These are phyloP conservation scores for Melikaiella ostensackeni DNA, from an alignment of 2,888 invertebrate genomes.

Conservation along the genomic window DNA sequence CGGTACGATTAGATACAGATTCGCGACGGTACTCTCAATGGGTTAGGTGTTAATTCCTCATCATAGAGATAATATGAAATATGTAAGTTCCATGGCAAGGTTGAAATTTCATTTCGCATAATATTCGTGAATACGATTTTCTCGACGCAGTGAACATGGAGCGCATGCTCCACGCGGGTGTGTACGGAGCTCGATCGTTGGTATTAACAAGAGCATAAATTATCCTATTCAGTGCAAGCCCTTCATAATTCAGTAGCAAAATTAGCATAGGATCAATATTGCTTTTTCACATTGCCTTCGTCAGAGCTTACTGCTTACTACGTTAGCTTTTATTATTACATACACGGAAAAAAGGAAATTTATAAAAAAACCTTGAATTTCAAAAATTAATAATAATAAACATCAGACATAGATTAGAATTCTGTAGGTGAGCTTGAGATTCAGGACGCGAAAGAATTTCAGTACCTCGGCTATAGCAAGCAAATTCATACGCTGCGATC, in stretches of 20 bases:
- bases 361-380: not conserved
- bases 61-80: slow-evolving; percentile 10
- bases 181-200: slow-evolving; percentile 57
- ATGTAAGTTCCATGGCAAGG: slow-evolving; percentile 1
- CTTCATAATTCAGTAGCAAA: slow-evolving; percentile 68
- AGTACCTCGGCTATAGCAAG: slow-evolving; percentile 22
- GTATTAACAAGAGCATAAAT: slow-evolving; percentile 69
- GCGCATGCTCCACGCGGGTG: slow-evolving; percentile 51
- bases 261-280: slow-evolving; percentile 72
- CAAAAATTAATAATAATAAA: not conserved
- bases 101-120: slow-evolving; percentile 35
- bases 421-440: slow-evolving; percentile 5
- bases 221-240: slow-evolving; percentile 69
- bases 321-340: not conserved
- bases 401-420: not conserved
- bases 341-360: not conserved
- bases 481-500: slow-evolving; percentile 26
- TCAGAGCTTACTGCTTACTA: slow-evolving; percentile 46
- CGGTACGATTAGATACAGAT: too few species aligned
- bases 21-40: not conserved
- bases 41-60: slow-evolving; percentile 6
- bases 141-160: slow-evolving; percentile 19
- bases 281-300: slow-evolving; percentile 63
- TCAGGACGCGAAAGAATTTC: slow-evolving; percentile 35
- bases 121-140: slow-evolving; percentile 35